These are phyloP conservation scores for Leistus spinibarbis DNA, from an alignment of 2,888 invertebrate genomes.

Conservation along the genomic window DNA sequence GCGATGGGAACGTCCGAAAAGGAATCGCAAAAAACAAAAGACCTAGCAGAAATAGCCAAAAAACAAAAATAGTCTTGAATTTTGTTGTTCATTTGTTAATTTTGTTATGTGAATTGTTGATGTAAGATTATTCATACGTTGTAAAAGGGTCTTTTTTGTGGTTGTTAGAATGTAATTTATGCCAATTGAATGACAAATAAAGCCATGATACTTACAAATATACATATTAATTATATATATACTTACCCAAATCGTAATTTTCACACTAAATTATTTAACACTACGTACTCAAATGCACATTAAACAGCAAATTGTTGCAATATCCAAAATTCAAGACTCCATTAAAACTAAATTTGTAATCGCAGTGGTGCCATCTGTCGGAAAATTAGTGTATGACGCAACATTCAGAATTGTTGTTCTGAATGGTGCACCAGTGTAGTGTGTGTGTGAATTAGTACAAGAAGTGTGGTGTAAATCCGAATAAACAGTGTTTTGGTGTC, in stretches of 20 bases:
- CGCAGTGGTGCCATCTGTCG: conserved; percentile 41
- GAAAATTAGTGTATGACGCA: conserved; percentile 47
- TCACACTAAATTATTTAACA: conserved; percentile 10
- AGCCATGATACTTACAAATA: conserved; percentile 21
- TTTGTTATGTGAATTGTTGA: background rate
- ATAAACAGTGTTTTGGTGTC: conserved; percentile 28
- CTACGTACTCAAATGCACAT: too few species aligned
- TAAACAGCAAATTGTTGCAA: too few species aligned
- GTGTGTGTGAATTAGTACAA: conserved; percentile 42
- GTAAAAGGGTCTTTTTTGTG: background rate
- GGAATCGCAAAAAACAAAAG: conserved; percentile 14
- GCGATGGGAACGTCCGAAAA: conserved; percentile 44
- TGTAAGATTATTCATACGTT: conserved; percentile 11
- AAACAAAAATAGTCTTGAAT: background rate
- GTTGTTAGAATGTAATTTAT: conserved; percentile 25
- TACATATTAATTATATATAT: conserved; percentile 8
- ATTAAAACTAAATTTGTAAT: background rate
- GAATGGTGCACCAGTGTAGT: conserved; percentile 40
- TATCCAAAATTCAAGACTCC: background rate
- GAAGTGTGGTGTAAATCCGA: conserved; percentile 25
- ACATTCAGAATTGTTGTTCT: conserved; percentile 48
- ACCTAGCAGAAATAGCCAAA: background rate
- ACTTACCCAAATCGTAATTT: too few species aligned
- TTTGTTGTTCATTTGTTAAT: conserved; percentile 8
- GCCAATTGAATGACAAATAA: conserved; percentile 25